Evolutionary conservation across 1,140 invertebrate genomes (phyloP).

Genomic region (Nixonia krombeini): DNA sequence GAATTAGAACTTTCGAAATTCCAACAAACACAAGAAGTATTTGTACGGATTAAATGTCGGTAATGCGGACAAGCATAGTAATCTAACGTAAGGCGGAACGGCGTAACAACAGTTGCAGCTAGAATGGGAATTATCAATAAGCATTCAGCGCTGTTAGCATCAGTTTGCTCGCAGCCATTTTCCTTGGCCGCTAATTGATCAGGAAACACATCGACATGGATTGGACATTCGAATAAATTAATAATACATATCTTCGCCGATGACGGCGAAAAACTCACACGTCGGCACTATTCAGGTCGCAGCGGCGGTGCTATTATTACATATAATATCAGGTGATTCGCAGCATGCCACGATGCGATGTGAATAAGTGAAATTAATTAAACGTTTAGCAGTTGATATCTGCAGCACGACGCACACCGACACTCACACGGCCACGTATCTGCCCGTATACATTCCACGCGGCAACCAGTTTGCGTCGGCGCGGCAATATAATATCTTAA

Average conservation of each 20-base stretch:
- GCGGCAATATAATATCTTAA: slow-evolving; percentile 61
- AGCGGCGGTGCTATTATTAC: slow-evolving; percentile 6
- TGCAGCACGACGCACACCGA: slow-evolving; percentile 3
- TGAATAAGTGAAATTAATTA: slow-evolving; percentile 49
- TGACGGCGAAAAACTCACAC: not conserved
- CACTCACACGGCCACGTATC: slow-evolving; percentile 20
- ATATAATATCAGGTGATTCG: slow-evolving; percentile 17
- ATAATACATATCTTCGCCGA: not conserved
- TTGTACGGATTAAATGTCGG: too few relatives aligned
- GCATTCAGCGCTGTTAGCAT: too few relatives aligned
- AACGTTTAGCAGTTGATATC: slow-evolving; percentile 48
- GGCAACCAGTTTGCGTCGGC: slow-evolving; percentile 51
- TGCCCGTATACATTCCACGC: slow-evolving; percentile 34
- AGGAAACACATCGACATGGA: not conserved
- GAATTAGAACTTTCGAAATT: too few relatives aligned
- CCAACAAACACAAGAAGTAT: too few relatives aligned
- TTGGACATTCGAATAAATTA: slow-evolving; percentile 1
- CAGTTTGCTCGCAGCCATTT: too few relatives aligned
- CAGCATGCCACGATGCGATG: slow-evolving; percentile 4
- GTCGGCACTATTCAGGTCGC: not conserved
- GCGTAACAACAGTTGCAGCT: too few relatives aligned
- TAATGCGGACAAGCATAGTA: too few relatives aligned
- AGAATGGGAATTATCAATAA: too few relatives aligned
- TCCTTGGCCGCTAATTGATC: not conserved
- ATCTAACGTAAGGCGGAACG: too few relatives aligned